Conservation (phyloP, 2,888 invertebrate species). For the Oligia strigilis region DNA sequence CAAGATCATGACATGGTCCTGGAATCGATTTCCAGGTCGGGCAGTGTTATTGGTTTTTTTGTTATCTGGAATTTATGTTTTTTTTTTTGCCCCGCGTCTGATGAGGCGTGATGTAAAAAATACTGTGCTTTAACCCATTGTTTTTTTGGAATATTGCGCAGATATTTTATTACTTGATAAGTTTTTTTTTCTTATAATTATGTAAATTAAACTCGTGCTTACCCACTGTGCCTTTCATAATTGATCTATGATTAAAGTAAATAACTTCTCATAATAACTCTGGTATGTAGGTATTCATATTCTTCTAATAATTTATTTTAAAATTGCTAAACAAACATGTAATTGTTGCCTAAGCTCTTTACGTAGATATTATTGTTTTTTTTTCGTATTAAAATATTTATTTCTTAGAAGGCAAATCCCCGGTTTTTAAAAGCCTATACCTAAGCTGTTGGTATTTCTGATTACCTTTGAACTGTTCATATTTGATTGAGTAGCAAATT, state of each 20-base stretch:
- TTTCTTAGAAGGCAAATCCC: neutral
- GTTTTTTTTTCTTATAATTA: too few relatives aligned
- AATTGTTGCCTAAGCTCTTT: neutral
- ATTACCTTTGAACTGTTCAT: neutral
- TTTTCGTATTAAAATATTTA: neutral
- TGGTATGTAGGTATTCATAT: neutral
- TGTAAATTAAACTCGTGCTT: neutral
- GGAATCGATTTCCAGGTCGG: too few relatives aligned
- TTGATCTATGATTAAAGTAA: neutral
- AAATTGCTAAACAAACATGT: constrained; percentile 36
- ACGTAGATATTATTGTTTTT: constrained; percentile 9
- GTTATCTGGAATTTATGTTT: too few relatives aligned
- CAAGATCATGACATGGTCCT: neutral
- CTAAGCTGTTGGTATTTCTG: neutral
- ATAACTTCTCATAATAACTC: neutral
- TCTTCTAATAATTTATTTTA: constrained; percentile 14
- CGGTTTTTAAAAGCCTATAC: too few relatives aligned
- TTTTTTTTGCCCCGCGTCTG: too few relatives aligned
- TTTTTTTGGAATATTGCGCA: too few relatives aligned
- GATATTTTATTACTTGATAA: too few relatives aligned
- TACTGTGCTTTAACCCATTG: too few relatives aligned
- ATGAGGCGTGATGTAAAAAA: too few relatives aligned
- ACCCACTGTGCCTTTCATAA: neutral
- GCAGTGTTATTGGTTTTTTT: too few relatives aligned
- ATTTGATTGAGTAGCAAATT: neutral